Percentiles rank a stretch among this genome's conserved stretches.
Conservation (phyloP, 2,797 vertebrate genomes). For the Alca torda region DNA sequence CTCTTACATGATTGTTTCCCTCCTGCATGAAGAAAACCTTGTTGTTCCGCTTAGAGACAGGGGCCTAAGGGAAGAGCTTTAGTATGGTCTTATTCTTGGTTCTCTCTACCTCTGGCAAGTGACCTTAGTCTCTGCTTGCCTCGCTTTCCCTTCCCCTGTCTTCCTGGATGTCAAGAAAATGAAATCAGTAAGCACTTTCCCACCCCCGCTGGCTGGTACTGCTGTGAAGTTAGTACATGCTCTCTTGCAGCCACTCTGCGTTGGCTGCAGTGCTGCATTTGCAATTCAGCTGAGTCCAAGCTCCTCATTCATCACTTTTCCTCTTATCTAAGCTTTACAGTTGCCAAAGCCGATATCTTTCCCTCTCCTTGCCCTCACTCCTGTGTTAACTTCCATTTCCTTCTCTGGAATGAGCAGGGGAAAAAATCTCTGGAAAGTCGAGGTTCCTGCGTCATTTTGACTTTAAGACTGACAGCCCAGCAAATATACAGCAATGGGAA, state of each 20-base stretch:
- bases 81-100: not conserved
- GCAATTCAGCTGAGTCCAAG: not conserved
- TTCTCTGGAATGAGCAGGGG: not conserved
- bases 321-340: not conserved
- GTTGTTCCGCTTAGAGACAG: not conserved
- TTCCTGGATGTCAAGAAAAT: not conserved
- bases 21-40: not conserved
- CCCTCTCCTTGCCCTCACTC: not conserved
- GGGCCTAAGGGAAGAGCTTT: not conserved
- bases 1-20: not conserved
- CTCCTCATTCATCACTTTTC: not conserved
- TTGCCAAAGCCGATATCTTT: not conserved
- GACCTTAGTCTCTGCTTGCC: not conserved
- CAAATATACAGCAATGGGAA: not conserved
- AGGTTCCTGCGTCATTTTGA: not conserved
- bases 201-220: not conserved
- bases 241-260: not conserved
- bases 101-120: not conserved
- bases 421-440: not conserved
- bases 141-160: not conserved
- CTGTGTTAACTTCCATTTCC: not conserved
- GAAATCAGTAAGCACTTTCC: not conserved
- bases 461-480: not conserved
- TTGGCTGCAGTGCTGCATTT: not conserved
- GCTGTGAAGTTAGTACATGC: not conserved